A percentile compares a stretch with the other conserved stretches of the same genome.
phyloP scores from a whole-genome alignment of 2,888 invertebrate genomes.

The Melangyna quadrimaculata region DNA sequence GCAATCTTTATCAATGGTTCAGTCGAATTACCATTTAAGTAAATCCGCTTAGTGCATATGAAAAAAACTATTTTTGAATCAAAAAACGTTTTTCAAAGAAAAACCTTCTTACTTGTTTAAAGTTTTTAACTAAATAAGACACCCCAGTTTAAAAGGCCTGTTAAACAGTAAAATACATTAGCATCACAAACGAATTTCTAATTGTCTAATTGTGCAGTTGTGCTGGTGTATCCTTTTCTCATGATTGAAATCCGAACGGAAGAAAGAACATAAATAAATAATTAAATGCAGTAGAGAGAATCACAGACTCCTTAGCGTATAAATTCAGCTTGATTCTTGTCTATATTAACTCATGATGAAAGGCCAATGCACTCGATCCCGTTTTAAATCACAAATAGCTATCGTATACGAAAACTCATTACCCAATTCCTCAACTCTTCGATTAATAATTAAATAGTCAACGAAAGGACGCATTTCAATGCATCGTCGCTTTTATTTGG shows the following conservation, averaged over 20 bases:
- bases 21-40: no score
- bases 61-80: no score
- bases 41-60: no score
- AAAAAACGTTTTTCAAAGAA: no score
- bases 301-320: slow-evolving; percentile 5
- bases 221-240: neutral
- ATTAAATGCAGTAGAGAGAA: slow-evolving; percentile 10
- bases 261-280: slow-evolving; percentile 73
- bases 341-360: neutral
- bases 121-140: neutral
- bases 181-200: slow-evolving; percentile 3
- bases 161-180: neutral
- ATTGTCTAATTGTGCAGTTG: neutral
- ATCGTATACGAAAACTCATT: slow-evolving; percentile 19
- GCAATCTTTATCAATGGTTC: no score
- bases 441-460: slow-evolving; percentile 30
- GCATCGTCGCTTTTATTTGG: slow-evolving; percentile 10
- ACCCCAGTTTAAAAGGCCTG: neutral
- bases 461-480: slow-evolving; percentile 33
- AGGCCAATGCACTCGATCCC: neutral
- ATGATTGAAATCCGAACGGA: neutral
- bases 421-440: slow-evolving; percentile 34
- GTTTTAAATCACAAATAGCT: neutral
- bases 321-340: neutral
- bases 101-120: no score